Conservation (phyloP, 2,888 invertebrate genomes). For the Drosophila mulleri region DNA sequence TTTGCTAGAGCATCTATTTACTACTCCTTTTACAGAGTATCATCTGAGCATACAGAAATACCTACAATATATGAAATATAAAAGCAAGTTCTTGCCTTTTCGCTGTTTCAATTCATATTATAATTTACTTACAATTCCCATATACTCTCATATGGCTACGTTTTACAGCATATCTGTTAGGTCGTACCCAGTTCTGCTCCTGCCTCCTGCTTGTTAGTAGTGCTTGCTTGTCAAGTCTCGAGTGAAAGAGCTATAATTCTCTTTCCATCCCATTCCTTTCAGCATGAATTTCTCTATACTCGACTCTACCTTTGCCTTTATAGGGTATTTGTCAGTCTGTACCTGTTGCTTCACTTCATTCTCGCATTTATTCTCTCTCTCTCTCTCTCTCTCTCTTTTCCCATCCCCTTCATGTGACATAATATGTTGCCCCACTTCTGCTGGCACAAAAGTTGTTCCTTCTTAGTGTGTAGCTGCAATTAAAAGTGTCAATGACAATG, state of each 20-base stretch:
- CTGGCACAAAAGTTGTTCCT: slow-evolving; percentile 34
- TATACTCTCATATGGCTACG: too few species aligned
- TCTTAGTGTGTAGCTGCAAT: slow-evolving; percentile 55
- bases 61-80: neutral
- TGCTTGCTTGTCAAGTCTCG: neutral
- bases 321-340: neutral
- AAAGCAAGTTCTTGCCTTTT: neutral
- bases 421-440: slow-evolving; percentile 66
- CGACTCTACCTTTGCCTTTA: neutral
- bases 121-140: neutral
- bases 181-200: neutral
- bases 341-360: neutral
- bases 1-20: neutral
- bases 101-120: neutral
- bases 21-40: neutral
- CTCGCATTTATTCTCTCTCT: too few species aligned
- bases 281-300: neutral
- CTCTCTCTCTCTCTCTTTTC: too few species aligned
- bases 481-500: slow-evolving; percentile 69
- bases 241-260: neutral
- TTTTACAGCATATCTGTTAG: too few species aligned
- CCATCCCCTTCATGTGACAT: slow-evolving; percentile 49
- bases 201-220: too few species aligned
- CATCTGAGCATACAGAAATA: too few species aligned
- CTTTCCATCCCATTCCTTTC: neutral